These are phyloP conservation scores for Panthera tigris DNA, from an alignment of 2,113 vertebrate species.

Conservation along the genomic window DNA sequence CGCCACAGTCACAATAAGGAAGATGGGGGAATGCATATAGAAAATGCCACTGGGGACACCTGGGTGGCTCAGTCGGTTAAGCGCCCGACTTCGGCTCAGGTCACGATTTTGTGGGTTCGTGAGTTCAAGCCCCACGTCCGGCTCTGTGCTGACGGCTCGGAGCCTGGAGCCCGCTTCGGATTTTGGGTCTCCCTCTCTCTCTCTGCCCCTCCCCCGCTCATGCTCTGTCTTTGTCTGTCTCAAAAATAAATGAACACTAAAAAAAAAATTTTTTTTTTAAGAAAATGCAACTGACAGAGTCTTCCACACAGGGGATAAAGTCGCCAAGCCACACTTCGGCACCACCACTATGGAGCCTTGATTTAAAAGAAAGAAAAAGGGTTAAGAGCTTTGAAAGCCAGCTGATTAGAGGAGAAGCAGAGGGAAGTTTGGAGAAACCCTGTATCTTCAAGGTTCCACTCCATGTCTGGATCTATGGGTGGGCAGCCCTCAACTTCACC, in stretches of 20 bases:
- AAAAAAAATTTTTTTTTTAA: no score
- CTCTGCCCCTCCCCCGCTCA: no score
- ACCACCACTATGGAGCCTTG: neutral
- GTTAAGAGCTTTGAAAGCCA: neutral
- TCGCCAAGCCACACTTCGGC: neutral
- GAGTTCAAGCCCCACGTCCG: no score
- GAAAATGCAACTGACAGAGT: neutral
- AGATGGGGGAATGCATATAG: neutral
- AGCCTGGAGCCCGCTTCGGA: no score
- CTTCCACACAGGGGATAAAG: neutral
- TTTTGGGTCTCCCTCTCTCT: no score
- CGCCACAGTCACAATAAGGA: neutral
- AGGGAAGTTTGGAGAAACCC: neutral
- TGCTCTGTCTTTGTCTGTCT: no score
- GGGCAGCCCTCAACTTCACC: neutral
- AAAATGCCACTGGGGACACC: neutral
- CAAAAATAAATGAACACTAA: no score
- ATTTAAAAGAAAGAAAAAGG: neutral
- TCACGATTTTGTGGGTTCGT: no score
- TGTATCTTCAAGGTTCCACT: neutral
- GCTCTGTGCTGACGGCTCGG: no score
- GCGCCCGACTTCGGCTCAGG: no score
- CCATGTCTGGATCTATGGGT: neutral
- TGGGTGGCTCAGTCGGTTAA: no score
- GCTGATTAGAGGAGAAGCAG: neutral